phyloP scores from a whole-genome alignment of 2,888 invertebrate species.

The Gasteruption jaculator region DNA sequence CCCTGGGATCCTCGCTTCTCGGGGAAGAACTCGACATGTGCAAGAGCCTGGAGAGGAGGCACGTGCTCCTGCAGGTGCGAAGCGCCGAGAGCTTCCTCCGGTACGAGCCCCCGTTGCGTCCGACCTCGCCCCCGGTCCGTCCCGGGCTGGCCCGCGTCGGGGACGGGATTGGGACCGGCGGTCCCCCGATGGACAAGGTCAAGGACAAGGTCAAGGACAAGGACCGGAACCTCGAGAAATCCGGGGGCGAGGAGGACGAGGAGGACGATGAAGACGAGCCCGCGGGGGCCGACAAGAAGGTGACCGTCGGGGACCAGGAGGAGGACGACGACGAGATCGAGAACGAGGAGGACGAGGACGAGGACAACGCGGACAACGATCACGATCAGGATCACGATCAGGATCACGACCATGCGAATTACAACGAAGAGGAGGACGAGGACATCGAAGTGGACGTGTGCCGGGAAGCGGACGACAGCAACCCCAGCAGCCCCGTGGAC shows the following conservation, averaged over 20 bases:
- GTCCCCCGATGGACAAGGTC: conserved; percentile 12
- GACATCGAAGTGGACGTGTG: conserved; percentile 44
- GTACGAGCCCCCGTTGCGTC: conserved; percentile 28
- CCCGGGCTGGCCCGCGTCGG: conserved; percentile 10
- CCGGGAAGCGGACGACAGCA: conserved; percentile 43
- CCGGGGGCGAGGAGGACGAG: conserved; percentile 14
- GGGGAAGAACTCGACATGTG: conserved; percentile 33
- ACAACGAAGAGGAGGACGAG: conserved; percentile 37
- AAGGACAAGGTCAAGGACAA: conserved; percentile 30
- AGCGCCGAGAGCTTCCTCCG: conserved; percentile 39
- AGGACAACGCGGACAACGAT: conserved; percentile 21
- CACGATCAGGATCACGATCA: conserved; percentile 26
- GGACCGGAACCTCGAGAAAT: conserved; percentile 30
- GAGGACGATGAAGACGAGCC: conserved; percentile 9
- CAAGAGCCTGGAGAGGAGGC: conserved; percentile 33
- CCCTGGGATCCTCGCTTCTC: conserved; percentile 35
- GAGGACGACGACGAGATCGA: conserved; percentile 31
- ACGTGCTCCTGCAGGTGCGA: conserved; percentile 42
- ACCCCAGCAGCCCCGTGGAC: conserved; percentile 51
- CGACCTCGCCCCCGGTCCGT: conserved; percentile 24
- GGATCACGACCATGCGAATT: conserved; percentile 33
- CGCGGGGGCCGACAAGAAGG: conserved; percentile 17
- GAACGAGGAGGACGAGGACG: conserved; percentile 39
- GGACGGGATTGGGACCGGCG: neutral
- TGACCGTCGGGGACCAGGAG: conserved; percentile 24